Evolutionary conservation across 2,888 invertebrate genomes (phyloP).

Genomic region (Lasioglossum zephyrum): DNA sequence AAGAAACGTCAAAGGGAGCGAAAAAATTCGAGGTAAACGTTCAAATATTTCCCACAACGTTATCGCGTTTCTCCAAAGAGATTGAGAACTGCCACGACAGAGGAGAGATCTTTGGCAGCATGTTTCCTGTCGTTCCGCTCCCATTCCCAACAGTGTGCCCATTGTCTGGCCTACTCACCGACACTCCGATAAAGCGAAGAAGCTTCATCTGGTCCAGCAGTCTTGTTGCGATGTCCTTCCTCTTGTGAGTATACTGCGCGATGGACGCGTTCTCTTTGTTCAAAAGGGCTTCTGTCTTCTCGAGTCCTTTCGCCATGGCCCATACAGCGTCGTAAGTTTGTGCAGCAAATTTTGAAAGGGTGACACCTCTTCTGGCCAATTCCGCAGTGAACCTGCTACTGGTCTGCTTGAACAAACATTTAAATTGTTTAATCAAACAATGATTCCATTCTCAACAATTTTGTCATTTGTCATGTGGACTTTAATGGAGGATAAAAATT

Average conservation of each 20-base stretch:
- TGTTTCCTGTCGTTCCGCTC: background rate
- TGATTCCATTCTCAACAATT: too few relatives aligned
- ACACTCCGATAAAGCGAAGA: slow-evolving; percentile 93
- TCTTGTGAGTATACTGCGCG: slow-evolving; percentile 90
- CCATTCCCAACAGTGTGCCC: background rate
- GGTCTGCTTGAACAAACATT: slow-evolving; percentile 85
- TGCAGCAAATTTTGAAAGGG: slow-evolving; percentile 89
- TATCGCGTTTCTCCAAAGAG: background rate
- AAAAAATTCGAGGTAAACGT: background rate
- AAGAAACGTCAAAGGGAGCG: background rate
- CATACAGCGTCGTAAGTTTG: slow-evolving; percentile 96
- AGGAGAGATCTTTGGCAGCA: background rate
- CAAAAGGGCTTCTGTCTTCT: slow-evolving; percentile 88
- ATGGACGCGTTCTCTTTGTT: slow-evolving; percentile 84
- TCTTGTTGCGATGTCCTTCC: slow-evolving; percentile 89
- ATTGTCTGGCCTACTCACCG: slow-evolving; percentile 87
- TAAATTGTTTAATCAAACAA: background rate
- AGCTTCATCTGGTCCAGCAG: slow-evolving; percentile 90
- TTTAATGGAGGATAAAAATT: background rate
- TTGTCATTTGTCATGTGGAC: too few relatives aligned
- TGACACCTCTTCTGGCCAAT: slow-evolving; percentile 86
- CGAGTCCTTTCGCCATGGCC: slow-evolving; percentile 93
- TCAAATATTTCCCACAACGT: background rate
- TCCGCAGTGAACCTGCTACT: slow-evolving; percentile 88
- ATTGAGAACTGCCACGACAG: background rate